Evolutionary conservation across 1,140 invertebrate genomes (phyloP), one percentile per base, ranked within the genome.

Genomic region (Dendroctonus ponderosae): DNA sequence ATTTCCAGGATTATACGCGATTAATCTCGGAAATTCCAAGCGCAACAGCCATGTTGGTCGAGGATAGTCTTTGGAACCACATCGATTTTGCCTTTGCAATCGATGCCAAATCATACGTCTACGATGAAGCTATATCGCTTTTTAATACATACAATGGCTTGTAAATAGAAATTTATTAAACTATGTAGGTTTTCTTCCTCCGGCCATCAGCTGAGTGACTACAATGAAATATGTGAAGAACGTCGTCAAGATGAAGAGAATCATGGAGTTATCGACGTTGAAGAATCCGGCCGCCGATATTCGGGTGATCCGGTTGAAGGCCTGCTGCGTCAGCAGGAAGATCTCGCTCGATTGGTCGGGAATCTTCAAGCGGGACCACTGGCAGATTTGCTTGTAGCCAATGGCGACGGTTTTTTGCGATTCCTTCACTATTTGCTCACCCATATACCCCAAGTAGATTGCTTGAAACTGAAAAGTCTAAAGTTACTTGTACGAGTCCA

Each of bases 161-260:
- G 26, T 26, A 26, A 26, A 26, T 26, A 26, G 1, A 26, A 26
- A 26, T 26, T 26, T 26, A 26, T 26, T 26, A 26, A 26, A 26
- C 26, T 26, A 26, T 26, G 26, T 26, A 3, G 26, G 26, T 26
- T 26, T 26, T 26, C 26, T 26, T 56, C 53, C 4, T 6, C 56
- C 40, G 14, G 51, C 43, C 37, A 67, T 48, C 5, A 67, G 37
- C 44, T 67, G 65, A 41, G 61, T 53, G 39, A 61, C 65, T 7
- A 67, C 65, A 54, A 67, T 67, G 54, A 67, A 61, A 44, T 67
- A 67, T 9, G 65, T 61, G 37, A 59, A 61, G 41, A 67, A 61
- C 2, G 57, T 67, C 2, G 57, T 61, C n/a, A 39, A 42, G n/a
- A 67, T 60, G 39, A 67, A 67, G n/a, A 67, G 9, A 39, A 67